Conservation (phyloP, 1,140 invertebrate genomes). For the Cheumatopsyche charites region DNA sequence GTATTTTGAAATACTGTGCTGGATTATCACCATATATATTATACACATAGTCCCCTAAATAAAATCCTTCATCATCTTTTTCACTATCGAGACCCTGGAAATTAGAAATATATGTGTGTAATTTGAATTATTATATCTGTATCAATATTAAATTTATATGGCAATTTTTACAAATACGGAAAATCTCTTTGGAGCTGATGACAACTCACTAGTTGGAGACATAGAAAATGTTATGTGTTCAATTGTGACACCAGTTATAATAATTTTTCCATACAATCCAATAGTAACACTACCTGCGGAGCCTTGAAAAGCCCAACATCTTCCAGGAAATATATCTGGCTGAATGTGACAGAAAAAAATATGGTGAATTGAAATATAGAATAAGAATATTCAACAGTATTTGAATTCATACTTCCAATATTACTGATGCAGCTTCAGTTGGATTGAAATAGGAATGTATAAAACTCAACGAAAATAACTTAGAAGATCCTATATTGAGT, state of each 20-base stretch:
- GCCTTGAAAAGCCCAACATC: slow-evolving; percentile 24
- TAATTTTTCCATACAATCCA: neutral
- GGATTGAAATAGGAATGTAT: neutral
- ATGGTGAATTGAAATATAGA: neutral
- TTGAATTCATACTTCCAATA: neutral
- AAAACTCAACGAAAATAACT: neutral
- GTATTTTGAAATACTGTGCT: neutral
- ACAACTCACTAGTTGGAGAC: slow-evolving; percentile 8
- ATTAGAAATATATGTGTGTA: neutral
- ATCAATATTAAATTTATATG: neutral
- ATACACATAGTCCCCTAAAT: neutral
- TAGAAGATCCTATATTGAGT: neutral
- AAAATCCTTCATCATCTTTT: neutral
- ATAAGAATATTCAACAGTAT: neutral
- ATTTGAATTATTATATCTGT: neutral
- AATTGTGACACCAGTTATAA: slow-evolving; percentile 9
- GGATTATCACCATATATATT: neutral
- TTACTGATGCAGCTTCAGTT: neutral
- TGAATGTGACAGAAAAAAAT: neutral
- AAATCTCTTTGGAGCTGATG: slow-evolving; percentile 18
- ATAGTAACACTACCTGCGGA: neutral
- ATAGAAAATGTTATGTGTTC: slow-evolving; percentile 16
- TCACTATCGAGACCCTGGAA: neutral
- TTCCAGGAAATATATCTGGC: neutral
- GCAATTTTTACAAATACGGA: neutral